These are phyloP conservation scores for Meloidogyne chitwoodi DNA, from an alignment of 1,140 invertebrate species.

Conservation along the genomic window DNA sequence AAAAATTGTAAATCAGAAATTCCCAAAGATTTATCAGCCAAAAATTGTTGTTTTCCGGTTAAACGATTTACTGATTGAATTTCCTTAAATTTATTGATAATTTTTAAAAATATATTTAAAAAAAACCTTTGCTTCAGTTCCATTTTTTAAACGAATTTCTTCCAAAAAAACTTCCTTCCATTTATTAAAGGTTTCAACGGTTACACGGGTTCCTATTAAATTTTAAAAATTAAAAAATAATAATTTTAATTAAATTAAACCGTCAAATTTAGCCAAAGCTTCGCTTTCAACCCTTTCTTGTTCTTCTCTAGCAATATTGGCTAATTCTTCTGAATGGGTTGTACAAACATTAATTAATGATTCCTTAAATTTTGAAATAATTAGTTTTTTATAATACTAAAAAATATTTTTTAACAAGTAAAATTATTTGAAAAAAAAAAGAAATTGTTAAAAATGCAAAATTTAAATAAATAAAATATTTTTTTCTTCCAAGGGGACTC, in stretches of 20 bases:
- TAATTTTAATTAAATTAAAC: background rate
- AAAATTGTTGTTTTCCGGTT: conserved; percentile 29
- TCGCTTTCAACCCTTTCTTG: conserved; percentile 8
- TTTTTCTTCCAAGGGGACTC: too few relatives aligned
- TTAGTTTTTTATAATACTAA: too few relatives aligned
- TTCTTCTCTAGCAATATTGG: background rate
- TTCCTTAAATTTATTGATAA: background rate
- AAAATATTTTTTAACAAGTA: background rate
- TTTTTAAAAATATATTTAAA: background rate
- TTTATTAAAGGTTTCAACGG: conserved; percentile 25
- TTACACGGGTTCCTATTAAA: conserved; percentile 27
- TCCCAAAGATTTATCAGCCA: conserved; percentile 22
- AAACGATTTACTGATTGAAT: conserved; percentile 7
- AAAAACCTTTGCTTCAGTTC: conserved; percentile 15
- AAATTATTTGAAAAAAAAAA: too few relatives aligned
- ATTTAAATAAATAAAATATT: too few relatives aligned
- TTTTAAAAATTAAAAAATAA: too few relatives aligned
- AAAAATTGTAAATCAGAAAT: conserved; percentile 31
- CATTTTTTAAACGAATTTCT: conserved; percentile 1
- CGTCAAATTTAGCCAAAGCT: conserved; percentile 15
- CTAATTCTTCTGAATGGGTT: conserved; percentile 7
- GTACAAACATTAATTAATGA: background rate
- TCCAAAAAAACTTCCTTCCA: conserved; percentile 24
- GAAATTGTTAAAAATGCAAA: too few relatives aligned
- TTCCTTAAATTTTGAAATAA: background rate